A percentile compares a stretch with the other conserved stretches of the same genome.
Evolutionary conservation across 2,113 vertebrate species (phyloP).

Genomic region (Charina bottae): DNA sequence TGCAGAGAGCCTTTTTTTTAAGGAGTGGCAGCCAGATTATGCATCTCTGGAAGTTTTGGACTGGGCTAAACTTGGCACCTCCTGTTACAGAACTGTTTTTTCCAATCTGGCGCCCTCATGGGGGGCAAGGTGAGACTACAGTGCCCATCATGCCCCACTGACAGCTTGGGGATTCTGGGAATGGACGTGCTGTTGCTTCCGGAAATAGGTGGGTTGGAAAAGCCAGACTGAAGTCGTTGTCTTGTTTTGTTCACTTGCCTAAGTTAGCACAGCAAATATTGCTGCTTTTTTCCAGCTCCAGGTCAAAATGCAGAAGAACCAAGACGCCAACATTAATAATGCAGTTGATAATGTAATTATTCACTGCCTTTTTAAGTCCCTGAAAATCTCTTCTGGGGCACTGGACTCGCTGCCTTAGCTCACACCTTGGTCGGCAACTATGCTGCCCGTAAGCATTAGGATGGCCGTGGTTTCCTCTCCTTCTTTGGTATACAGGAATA

Average conservation of each 20-base stretch:
- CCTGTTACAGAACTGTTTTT: neutral
- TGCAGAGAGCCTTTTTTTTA: neutral
- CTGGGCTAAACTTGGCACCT: neutral
- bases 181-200: neutral
- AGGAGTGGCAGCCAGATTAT: neutral
- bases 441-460: neutral
- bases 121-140: neutral
- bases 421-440: neutral
- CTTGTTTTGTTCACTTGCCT: neutral
- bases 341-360: neutral
- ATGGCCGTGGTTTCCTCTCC: neutral
- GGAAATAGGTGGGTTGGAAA: neutral
- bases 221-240: neutral
- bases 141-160: neutral
- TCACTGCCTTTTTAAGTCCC: neutral
- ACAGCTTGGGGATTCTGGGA: neutral
- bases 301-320: neutral
- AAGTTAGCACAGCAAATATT: neutral
- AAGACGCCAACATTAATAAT: neutral
- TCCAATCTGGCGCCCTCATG: neutral
- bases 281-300: neutral
- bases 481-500: neutral
- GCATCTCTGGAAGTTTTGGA: neutral
- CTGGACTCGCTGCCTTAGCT: neutral
- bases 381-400: neutral